Evolutionary conservation across 2,797 vertebrate species (phyloP), one percentile per base, ranked within the genome.

Genomic region (Enteromius treurensis): DNA sequence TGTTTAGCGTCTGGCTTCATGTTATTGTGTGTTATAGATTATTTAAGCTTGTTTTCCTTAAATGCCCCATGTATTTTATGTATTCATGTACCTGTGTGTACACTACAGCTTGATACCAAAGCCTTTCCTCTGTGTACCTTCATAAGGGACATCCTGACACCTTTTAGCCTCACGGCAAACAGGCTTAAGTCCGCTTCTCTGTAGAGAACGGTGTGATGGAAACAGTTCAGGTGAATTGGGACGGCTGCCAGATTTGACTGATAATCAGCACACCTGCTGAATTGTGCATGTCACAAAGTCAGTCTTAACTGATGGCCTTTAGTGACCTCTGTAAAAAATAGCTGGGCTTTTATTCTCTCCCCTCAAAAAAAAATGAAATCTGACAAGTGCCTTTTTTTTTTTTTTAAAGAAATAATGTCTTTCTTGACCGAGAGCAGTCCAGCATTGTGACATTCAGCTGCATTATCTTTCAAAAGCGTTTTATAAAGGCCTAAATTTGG

Each of bases 51-150:
- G 13, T 83, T 88, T 85, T 88, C 77, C 89, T 45, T 69, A 67
- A 88, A 87, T 79, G 81, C 85, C 79, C 88, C 40, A 64, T 86
- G 82, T 84, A 84, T 90, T 89, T 81, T 83, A 71, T 90, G 80
- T 93, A 90, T 91, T 92, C 91, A 89, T 93, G 91, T 92, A 85
- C 42, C 67, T 92, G 84, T 79, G 76, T 86, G 90, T 94, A 91
- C 92, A 93, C 90, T 94, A 93, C 93, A 95, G 94, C 94, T 94
- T 82, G 84, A 94, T 93, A 95, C 94, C 94, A 95, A 95, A 95
- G 93, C 91, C 79, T 85, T 73, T 84, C 9, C 70, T 84, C 47
- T 19, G 40, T 80, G 67, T 86, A 79, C 70, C 58, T 64, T 65
- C 7, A 67, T 73, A 73, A 81, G 70, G 80, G 77, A 69, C 23